These are phyloP conservation scores for Trachelipus rathkii DNA, from an alignment of 1,140 invertebrate genomes.

Conservation along the genomic window DNA sequence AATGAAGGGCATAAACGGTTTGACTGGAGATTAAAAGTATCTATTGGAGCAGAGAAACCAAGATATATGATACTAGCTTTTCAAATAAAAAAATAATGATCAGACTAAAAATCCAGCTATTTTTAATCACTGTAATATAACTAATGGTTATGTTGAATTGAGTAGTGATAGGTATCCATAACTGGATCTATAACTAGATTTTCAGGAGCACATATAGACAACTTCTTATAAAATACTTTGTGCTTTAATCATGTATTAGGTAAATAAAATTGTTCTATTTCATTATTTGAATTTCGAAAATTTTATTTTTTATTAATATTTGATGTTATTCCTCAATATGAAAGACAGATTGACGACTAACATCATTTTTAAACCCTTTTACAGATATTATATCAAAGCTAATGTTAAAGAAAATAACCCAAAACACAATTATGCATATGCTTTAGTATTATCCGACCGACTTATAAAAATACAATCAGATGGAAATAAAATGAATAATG, in stretches of 20 bases:
- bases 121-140: background rate
- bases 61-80: too few species aligned
- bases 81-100: too few species aligned
- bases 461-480: constrained; percentile 20
- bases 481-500: constrained; percentile 22
- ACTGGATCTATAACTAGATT: background rate
- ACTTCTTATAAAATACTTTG: background rate
- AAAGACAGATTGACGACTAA: too few species aligned
- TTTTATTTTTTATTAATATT: constrained; percentile 17
- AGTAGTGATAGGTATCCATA: constrained; percentile 14
- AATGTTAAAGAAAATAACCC: background rate
- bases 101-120: background rate
- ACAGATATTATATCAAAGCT: constrained; percentile 15
- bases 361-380: constrained; percentile 6
- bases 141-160: background rate
- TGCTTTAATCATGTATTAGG: background rate
- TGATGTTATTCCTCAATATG: constrained; percentile 14
- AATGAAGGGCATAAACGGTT: too few species aligned
- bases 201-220: background rate
- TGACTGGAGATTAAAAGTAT: too few species aligned
- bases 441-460: constrained; percentile 14
- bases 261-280: background rate
- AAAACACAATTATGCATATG: constrained; percentile 6
- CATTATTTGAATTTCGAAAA: background rate
- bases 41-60: too few species aligned